Evolutionary conservation across 2,888 invertebrate genomes (phyloP), one percentile per base, ranked within the genome.

Genomic region (Campoplex capitator): DNA sequence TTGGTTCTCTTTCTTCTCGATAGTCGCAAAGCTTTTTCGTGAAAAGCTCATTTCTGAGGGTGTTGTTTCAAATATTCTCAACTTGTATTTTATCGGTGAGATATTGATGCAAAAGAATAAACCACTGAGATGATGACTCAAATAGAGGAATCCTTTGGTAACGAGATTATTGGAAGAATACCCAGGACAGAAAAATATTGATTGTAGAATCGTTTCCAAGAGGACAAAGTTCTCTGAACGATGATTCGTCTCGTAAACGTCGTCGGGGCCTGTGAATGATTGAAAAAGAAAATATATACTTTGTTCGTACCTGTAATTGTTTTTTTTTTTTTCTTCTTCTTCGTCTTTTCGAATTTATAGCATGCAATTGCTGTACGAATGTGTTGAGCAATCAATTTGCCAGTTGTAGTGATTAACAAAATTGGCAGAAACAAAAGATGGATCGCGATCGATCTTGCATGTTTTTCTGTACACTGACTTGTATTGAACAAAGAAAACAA

Each of bases 291-390:
- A 45, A 54, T 23, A 9, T 48, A 11, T 48, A 11, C 18, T 73
- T 78, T 70, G 48, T 32, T 67, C 67, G 28, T 74, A n/a, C 7
- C n/a, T 70, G 67, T 68, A 42, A 71, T 8, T 48, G 7, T 54
- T 38, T 38, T 38, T 38, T 58, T 73, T 54, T 73, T 73, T 54
- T 51, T n/a, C n/a, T 38, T 58, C 65, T 54, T 73, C 62, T 16
- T 45, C 65, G 56, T 38, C 18, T 68, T 68, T 68, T 42, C 8
- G n/a, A 42, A 68, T 42, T 79, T 79, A 70, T 70, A 48, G 87
- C 87, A 87, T 84, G 87, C 84, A 78, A 78, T 87, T 68, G 83
- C 77, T 77, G 81, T 81, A 70, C 73, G 78, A 87, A 82, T 85
- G 62, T 23, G 82, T 83, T 45, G 81, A 75, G 62, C 32, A 81